Base-by-base conservation (phyloP, 2,113 vertebrate genomes). In the Thunnus maccoyii region DNA sequence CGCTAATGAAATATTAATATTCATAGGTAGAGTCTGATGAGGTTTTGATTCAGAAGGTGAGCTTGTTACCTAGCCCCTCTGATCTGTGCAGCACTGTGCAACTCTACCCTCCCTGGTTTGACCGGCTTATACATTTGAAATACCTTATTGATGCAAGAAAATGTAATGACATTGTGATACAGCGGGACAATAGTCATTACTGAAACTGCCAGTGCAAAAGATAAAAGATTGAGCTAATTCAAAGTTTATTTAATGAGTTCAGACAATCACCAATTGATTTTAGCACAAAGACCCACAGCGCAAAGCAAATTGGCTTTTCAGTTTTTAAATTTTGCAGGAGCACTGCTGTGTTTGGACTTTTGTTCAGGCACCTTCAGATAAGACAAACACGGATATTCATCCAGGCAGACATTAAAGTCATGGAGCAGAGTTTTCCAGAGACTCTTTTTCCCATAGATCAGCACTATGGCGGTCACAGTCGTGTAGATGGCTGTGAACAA, bases 391-490 rank as follows among this genome's bases (percentile, higher is more conserved):
- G 88, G 91, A 80, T 76, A 94, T 52, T 73, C 87, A 11, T 93
- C 92, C 72, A 94, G 30, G 46, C 83, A 88, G 15, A 77, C 22
- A 46, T 94, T 95, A 27, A 86, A 91, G 1, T 91, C 86, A 0
- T 78, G 88, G 1, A 92, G 55, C 55, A 95, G 76, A 13, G 72
- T 71, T 71, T 95, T 95, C 94, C 94, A 95, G 62, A 93, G 76
- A 5, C 87, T 91, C 70, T 92, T 93, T 41, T 95, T 95, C 17
- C 95, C 93, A 2, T 95, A 95, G 73, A 95, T 86, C 25, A 96
- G 91, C 52, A 95, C 84, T 41, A 88, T 17, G 25, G 94, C 89
- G 1, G 88, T 78, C 44, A 77, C 64, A 0, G 92, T 87, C 0
- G 93, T 93, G 63, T 94, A 95, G 60, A 93, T 2, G 7, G 94